Evolutionary conservation across 2,797 vertebrate genomes (phyloP), one percentile per base, ranked within the genome.

Genomic region (Selene dorsalis): DNA sequence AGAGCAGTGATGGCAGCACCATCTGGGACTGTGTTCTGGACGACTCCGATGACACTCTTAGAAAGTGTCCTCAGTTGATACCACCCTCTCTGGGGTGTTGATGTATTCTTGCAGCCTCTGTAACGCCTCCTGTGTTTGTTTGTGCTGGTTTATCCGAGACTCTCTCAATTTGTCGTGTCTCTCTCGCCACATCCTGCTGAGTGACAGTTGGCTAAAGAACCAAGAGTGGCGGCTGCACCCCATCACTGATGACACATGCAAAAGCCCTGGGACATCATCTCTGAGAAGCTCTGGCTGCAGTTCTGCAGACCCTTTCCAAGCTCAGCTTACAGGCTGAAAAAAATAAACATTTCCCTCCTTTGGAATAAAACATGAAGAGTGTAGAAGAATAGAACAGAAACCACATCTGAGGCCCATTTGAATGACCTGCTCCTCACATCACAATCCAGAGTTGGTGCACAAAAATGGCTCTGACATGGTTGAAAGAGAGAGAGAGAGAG

Each of bases 1-100:
- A 62, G 72, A 79, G 78, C 41, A 26, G 68, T 0, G 70, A 52
- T 30, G 47, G 71, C 77, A 60, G 38, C 69, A 28, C 75, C 80
- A 87, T 83, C 86, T 82, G 79, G 85, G 73, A 61, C 59, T 30
- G 52, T 50, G 82, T 87, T 79, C 77, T 69, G 79, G 79, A 77
- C 52, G 83, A 81, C 74, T 78, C 47, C 6, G 4, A 28, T 62
- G 75, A 69, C 63, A 56, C 78, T 69, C 66, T 45, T 24, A 58
- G 73, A 77, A 60, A 78, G 30, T 47, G 79, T 59, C 68, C 77
- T 83, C 79, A 55, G 66, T 30, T 69, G 61, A 81, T 62, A 17
- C 71, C 11, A 12, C 16, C 20, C 57, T 73, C 56, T 64, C 48
- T 59, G 41, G 56, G 64, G 80, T 63, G 65, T 57, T 66, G 68